Base-by-base conservation (phyloP, 2,888 invertebrate species). In the Chrysina gloriosa region DNA sequence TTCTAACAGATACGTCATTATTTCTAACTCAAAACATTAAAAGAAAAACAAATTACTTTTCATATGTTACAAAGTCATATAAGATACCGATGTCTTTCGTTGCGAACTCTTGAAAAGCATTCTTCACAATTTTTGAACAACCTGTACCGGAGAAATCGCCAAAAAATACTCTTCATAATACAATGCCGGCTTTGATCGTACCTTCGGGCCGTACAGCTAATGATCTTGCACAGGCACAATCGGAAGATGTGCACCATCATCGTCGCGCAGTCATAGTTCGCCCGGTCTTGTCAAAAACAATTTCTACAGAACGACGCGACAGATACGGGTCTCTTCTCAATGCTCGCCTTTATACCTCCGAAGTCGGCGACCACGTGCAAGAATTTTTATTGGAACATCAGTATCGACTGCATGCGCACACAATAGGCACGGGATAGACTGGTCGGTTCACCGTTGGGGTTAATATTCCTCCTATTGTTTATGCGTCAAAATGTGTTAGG, bases 381-480 rank as follows among this genome's bases (percentile, higher is more conserved):
- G 56, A 65, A 68, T 69, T 71, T 69, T 69, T 65, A 69, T 71
- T 65, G 63, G 56, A 47, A 65, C 48, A 58, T 63, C 54, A 34
- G 58, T 63, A 67, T 52, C 31, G 31, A 70, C 65, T 29, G 29
- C n/a, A n/a, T 31, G n/a, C 31, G 31, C n/a, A 31, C 9, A 31
- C 31, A 31, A 31, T n/a, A 31, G 7, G n/a, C n/a, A 29, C 7
- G 9, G 31, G 31, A 31, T 31, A 31, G 7, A 31, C 31, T 9
- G 7, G 31, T 3, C 31, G n/a, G 31, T 21, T 16, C 45, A 16
- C 45, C 45, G 45, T n/a, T 21, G 65, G 68, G 67, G 72, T 70
- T 73, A 75, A 74, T 74, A 72, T 69, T 69, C 56, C 42, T 58
- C 68, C 54, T n/a, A 74, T 74, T 74, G 74, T 74, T 67, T 71